Conservation (phyloP, 2,888 invertebrate species). For the Lasioglossum zephyrum region DNA sequence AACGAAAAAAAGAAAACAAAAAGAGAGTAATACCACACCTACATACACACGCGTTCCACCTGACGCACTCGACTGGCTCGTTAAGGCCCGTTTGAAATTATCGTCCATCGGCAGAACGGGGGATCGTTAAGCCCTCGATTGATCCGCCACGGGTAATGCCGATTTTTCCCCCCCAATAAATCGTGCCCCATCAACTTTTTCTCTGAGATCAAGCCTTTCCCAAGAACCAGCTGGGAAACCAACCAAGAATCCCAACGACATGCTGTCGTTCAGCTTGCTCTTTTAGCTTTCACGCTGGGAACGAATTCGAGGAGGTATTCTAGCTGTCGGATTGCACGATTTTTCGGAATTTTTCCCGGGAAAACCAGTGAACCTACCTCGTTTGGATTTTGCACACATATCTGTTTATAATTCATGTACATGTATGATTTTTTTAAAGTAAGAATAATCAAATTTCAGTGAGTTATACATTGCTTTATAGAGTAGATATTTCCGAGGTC, state of each 20-base stretch:
- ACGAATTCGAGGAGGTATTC: not conserved
- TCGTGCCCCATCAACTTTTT: constrained; percentile 13
- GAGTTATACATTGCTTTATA: too few species aligned
- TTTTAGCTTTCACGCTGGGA: not conserved
- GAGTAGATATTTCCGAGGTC: too few species aligned
- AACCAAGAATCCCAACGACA: not conserved
- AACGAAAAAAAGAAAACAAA: not conserved
- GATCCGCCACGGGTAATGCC: constrained; percentile 30
- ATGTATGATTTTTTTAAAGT: not conserved
- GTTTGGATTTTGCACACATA: not conserved
- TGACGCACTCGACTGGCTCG: constrained; percentile 40
- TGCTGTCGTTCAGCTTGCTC: not conserved
- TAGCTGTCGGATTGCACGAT: not conserved
- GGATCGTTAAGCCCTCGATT: constrained; percentile 36
- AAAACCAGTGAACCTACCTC: not conserved
- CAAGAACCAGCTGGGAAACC: not conserved
- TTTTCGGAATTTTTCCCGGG: not conserved
- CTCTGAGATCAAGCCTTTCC: not conserved
- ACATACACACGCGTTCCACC: constrained; percentile 35
- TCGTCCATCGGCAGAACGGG: constrained; percentile 10
- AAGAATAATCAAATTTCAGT: not conserved
- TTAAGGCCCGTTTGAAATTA: constrained; percentile 38
- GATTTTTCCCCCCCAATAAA: constrained; percentile 7
- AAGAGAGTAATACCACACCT: constrained; percentile 36
- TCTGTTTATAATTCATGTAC: not conserved